Evolutionary conservation across 1,140 invertebrate species (phyloP).

Genomic region (Lamellibrachia luymesi): DNA sequence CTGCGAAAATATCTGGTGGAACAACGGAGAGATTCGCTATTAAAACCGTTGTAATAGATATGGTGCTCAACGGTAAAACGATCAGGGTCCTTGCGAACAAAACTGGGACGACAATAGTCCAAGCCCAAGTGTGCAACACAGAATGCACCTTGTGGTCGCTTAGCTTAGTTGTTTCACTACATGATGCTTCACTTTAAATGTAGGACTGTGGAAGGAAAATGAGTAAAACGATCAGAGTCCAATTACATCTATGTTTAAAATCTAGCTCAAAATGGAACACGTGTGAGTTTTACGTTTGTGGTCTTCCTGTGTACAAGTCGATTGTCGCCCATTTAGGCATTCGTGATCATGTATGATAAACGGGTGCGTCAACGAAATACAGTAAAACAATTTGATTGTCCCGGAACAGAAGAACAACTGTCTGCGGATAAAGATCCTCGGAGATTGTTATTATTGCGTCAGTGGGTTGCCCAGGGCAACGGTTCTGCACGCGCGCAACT

Average conservation of each 20-base stretch:
- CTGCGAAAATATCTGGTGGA: slow-evolving; percentile 44
- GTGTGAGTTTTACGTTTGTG: too few relatives aligned
- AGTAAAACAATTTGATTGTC: neutral
- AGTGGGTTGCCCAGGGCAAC: slow-evolving; percentile 80
- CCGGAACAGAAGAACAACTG: slow-evolving; percentile 64
- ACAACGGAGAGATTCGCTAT: neutral
- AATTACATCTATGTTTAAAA: too few relatives aligned
- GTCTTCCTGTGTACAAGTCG: neutral
- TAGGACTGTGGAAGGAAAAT: neutral
- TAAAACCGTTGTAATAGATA: neutral
- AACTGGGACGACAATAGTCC: neutral
- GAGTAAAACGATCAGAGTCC: neutral
- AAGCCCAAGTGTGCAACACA: neutral
- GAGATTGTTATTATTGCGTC: slow-evolving; percentile 73
- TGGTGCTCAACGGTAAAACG: too few relatives aligned
- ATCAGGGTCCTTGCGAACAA: too few relatives aligned
- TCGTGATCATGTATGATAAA: too few relatives aligned
- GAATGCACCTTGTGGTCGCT: too few relatives aligned
- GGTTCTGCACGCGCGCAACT: slow-evolving; percentile 83
- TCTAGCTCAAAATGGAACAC: too few relatives aligned
- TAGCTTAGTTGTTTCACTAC: too few relatives aligned
- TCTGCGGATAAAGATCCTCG: slow-evolving; percentile 61
- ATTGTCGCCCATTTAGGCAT: neutral
- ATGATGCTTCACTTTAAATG: neutral
- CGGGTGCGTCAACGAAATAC: too few relatives aligned